phyloP scores from a whole-genome alignment of 2,888 invertebrate species.

The Ectemnius lituratus region DNA sequence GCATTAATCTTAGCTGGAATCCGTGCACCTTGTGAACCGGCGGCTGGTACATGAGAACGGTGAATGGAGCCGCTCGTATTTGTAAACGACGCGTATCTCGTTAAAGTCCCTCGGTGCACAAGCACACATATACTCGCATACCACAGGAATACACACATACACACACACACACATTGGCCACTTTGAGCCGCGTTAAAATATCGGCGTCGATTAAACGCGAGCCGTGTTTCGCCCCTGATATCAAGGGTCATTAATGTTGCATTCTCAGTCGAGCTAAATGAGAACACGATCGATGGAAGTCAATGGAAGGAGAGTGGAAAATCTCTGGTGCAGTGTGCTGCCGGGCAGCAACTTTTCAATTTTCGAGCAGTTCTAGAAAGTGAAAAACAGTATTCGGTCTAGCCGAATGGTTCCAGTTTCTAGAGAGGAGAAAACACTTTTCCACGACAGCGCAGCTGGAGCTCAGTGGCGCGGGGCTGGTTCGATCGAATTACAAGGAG shows the following conservation, averaged over 20 bases:
- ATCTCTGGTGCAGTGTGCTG: neutral
- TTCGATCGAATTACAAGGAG: neutral
- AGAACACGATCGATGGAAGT: neutral
- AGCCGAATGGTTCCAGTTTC: neutral
- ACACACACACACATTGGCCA: neutral
- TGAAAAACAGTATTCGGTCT: neutral
- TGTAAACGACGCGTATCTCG: conserved; percentile 36
- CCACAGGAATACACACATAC: too few species aligned
- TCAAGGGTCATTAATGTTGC: neutral
- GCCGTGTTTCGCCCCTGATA: neutral
- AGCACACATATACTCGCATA: conserved; percentile 27
- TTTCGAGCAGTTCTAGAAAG: neutral
- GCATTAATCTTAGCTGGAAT: conserved; percentile 60
- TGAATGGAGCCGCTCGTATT: conserved; percentile 49
- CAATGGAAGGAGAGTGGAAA: neutral
- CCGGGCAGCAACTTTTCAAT: neutral
- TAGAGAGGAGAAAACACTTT: neutral
- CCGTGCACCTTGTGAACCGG: conserved; percentile 45
- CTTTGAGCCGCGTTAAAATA: conserved; percentile 27
- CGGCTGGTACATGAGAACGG: conserved; percentile 42
- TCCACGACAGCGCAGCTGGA: neutral
- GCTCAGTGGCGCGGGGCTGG: neutral
- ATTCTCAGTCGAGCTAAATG: neutral
- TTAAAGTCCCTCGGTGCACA: conserved; percentile 31
- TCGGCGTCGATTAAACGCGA: conserved; percentile 18